These are phyloP conservation scores for Anser brachyrhynchus DNA, from an alignment of 2,113 vertebrate genomes.

Conservation along the genomic window DNA sequence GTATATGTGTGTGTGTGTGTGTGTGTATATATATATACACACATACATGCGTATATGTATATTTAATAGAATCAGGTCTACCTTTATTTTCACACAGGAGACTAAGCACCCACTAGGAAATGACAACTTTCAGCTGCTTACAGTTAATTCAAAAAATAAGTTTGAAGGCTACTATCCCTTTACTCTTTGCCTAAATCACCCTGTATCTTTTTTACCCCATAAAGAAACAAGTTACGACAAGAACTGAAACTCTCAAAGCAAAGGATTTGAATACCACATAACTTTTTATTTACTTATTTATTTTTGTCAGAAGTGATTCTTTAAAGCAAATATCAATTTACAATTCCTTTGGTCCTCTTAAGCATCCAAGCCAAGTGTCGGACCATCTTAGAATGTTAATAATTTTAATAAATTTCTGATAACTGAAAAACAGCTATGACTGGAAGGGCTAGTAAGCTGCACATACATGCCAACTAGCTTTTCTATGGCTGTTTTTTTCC, in stretches of 20 bases:
- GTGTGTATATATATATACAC: too few species aligned
- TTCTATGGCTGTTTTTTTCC: not conserved
- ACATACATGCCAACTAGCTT: not conserved
- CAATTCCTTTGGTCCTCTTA: not conserved
- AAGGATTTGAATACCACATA: not conserved
- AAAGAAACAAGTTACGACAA: not conserved
- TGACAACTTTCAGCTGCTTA: not conserved
- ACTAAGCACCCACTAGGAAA: not conserved
- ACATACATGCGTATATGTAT: not conserved
- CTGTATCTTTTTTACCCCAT: not conserved
- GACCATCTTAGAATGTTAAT: not conserved
- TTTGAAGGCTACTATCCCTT: not conserved
- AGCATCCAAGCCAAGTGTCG: not conserved
- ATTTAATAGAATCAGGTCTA: not conserved
- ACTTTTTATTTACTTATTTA: not conserved
- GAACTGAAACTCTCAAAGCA: not conserved
- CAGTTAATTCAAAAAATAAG: not conserved
- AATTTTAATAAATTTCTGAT: not conserved
- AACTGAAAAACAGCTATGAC: not conserved
- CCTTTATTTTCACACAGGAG: not conserved
- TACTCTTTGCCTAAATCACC: not conserved
- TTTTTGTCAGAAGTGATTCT: not conserved
- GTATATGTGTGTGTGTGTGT: not conserved
- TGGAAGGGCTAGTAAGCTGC: not conserved
- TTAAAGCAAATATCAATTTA: not conserved